phyloP scores from a whole-genome alignment of 2,113 vertebrate species.

The Mustela nigripes region DNA sequence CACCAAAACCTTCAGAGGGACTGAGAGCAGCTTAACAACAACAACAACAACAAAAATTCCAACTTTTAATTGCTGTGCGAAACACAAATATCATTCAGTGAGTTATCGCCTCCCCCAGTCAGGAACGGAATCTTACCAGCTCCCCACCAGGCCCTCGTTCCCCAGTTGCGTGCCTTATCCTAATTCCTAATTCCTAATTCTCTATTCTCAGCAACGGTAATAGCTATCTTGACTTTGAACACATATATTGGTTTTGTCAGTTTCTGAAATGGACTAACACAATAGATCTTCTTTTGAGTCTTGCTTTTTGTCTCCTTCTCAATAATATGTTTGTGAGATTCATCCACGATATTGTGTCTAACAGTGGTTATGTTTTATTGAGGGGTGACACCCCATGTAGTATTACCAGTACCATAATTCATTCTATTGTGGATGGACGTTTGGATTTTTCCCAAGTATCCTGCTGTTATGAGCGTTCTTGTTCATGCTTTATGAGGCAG shows the following conservation, averaged over 20 bases:
- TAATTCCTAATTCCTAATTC: background rate
- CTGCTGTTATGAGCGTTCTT: background rate
- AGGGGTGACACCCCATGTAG: background rate
- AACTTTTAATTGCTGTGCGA: background rate
- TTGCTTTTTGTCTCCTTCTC: background rate
- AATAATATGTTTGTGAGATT: slow-evolving; percentile 6
- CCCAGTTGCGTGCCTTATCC: background rate
- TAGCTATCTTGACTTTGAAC: background rate
- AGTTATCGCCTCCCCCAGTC: background rate
- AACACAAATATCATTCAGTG: background rate
- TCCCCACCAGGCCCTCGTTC: background rate
- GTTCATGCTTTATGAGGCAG: background rate
- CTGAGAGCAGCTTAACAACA: background rate
- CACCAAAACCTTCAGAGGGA: background rate
- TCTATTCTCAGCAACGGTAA: background rate
- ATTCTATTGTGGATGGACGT: background rate
- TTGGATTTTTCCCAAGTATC: background rate
- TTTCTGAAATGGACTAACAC: background rate
- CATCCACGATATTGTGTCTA: background rate
- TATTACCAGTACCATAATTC: background rate
- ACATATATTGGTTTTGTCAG: background rate
- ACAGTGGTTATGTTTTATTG: slow-evolving; percentile 1
- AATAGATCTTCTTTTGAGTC: background rate
- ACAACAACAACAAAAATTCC: background rate
- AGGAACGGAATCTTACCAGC: background rate